A percentile compares a stretch with the other conserved stretches of the same genome.
phyloP scores from a whole-genome alignment of 2,113 vertebrate species.

The Hipposideros armiger region DNA sequence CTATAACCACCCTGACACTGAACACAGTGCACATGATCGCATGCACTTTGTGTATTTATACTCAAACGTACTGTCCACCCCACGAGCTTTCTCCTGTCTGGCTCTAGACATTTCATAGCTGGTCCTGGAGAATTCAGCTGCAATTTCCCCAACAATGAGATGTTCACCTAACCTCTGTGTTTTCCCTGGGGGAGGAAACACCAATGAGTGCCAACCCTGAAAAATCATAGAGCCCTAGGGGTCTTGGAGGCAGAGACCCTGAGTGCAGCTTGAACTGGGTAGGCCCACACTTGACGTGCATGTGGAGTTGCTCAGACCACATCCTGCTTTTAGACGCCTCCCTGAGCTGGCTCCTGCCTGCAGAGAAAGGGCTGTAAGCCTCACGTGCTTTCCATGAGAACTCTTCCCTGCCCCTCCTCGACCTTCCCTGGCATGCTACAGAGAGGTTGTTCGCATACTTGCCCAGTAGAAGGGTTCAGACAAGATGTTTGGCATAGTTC shows the following conservation, averaged over 20 bases:
- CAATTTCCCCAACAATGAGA: not conserved
- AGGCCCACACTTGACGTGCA: too few relatives aligned
- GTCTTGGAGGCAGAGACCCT: not conserved
- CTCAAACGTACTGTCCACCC: not conserved
- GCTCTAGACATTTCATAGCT: not conserved
- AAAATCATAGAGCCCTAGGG: not conserved
- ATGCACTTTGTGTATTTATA: not conserved
- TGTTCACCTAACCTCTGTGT: not conserved
- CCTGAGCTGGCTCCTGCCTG: not conserved
- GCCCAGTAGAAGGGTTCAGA: slow-evolving; percentile 70
- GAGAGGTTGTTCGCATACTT: slow-evolving; percentile 83
- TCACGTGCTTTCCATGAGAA: slow-evolving; percentile 48
- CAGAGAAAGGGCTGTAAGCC: slow-evolving; percentile 48
- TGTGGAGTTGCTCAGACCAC: not conserved
- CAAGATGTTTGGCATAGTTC: slow-evolving; percentile 87
- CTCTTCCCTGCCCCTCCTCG: slow-evolving; percentile 38
- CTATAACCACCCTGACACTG: rapidly evolving
- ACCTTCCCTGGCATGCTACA: slow-evolving; percentile 72
- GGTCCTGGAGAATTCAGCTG: not conserved
- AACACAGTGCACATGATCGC: rapidly evolving
- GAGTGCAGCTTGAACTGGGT: not conserved
- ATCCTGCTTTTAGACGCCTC: not conserved
- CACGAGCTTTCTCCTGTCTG: not conserved
- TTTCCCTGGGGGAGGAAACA: not conserved
- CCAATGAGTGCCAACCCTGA: not conserved